Conservation (phyloP, 2,113 vertebrate species). For the Excalfactoria chinensis region DNA sequence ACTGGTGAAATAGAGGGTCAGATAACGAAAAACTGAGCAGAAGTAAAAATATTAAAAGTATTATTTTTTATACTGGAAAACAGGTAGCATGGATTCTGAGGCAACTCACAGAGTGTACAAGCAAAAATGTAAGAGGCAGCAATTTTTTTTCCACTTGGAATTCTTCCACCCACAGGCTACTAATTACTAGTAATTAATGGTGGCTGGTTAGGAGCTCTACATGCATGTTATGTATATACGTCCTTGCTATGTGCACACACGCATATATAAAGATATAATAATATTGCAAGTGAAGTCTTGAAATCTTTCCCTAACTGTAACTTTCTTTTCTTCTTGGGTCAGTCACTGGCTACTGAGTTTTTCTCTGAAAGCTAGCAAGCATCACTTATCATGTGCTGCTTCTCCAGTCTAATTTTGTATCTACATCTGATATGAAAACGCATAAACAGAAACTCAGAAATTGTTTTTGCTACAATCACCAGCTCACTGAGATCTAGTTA, state of each 20-base stretch:
- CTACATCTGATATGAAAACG: not conserved
- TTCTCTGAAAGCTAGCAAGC: not conserved
- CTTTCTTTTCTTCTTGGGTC: not conserved
- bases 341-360: not conserved
- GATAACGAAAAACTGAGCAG: not conserved
- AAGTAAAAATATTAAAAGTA: not conserved
- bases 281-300: not conserved
- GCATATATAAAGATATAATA: accelerated
- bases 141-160: not conserved
- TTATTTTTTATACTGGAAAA: not conserved
- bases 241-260: not conserved
- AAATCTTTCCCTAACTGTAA: not conserved
- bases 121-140: not conserved
- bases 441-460: not conserved
- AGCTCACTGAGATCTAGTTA: not conserved
- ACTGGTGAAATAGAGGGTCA: not conserved
- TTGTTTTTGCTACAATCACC: not conserved
- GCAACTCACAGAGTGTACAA: not conserved
- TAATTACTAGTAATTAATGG: not conserved
- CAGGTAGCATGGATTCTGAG: not conserved
- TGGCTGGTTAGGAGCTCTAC: not conserved
- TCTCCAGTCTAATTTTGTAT: not conserved
- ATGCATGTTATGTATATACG: not conserved
- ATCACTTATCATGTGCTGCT: not conserved
- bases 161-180: not conserved